A percentile compares a stretch with the other conserved stretches of the same genome.
Evolutionary conservation across 2,797 vertebrate species (phyloP).

Genomic region (Liasis olivaceus): DNA sequence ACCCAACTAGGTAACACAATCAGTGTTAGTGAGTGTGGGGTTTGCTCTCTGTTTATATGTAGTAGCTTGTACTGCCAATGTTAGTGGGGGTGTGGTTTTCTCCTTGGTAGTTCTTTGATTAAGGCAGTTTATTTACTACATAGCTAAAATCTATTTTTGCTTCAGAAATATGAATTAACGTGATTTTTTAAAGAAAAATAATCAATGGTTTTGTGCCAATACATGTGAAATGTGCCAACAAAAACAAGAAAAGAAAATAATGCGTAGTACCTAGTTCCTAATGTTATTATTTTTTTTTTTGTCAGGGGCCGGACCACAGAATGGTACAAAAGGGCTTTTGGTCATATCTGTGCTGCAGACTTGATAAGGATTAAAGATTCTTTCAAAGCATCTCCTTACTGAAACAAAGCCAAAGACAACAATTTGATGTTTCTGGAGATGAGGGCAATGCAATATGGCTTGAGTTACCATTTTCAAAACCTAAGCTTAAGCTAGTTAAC

Average conservation of each 20-base stretch:
- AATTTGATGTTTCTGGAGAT: conserved; percentile 44
- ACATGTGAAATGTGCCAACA: neutral
- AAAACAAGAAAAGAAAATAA: neutral
- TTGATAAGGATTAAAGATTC: conserved; percentile 73
- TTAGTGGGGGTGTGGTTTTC: neutral
- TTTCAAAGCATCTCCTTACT: conserved; percentile 45
- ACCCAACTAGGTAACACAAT: neutral
- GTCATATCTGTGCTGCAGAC: conserved; percentile 74
- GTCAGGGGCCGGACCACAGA: conserved; percentile 78
- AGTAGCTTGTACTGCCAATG: too few relatives aligned
- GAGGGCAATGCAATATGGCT: neutral
- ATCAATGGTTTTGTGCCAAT: neutral
- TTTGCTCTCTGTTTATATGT: neutral
- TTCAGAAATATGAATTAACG: neutral
- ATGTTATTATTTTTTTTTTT: conserved; percentile 18
- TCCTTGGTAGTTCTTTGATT: neutral
- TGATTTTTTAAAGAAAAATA: neutral
- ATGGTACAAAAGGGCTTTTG: conserved; percentile 80
- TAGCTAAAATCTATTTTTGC: neutral
- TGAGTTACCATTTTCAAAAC: neutral
- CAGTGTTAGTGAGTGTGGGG: neutral
- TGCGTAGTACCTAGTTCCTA: neutral
- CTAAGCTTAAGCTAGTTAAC: neutral
- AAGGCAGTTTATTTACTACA: neutral
- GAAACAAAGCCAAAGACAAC: conserved; percentile 56